Evolutionary conservation across 2,888 invertebrate species (phyloP).

Genomic region (Camponotus fellah): DNA sequence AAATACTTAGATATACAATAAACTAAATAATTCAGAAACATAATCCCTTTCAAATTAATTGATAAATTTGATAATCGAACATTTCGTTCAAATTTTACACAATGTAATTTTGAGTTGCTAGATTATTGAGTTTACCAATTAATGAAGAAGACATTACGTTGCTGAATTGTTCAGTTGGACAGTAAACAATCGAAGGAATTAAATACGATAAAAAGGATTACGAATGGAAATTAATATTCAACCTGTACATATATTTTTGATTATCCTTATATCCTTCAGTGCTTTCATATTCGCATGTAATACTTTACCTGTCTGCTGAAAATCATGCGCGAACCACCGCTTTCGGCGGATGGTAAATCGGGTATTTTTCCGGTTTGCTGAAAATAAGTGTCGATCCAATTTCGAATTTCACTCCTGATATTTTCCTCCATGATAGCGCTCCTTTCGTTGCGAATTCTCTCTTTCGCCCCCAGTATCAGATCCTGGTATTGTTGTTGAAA

Average conservation of each 20-base stretch:
- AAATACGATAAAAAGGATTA: no score
- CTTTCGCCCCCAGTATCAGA: constrained; percentile 88
- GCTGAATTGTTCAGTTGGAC: no score
- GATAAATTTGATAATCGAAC: not conserved
- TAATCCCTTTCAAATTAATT: not conserved
- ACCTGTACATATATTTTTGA: not conserved
- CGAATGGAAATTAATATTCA: constrained; percentile 2
- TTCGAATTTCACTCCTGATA: constrained; percentile 94
- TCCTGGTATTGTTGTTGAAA: constrained; percentile 91
- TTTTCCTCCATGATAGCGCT: constrained; percentile 94
- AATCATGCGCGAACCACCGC: constrained; percentile 95
- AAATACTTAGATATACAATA: not conserved
- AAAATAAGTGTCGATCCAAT: constrained; percentile 95
- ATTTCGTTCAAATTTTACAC: not conserved
- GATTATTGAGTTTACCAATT: no score
- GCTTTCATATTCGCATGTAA: not conserved
- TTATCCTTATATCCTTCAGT: not conserved
- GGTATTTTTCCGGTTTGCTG: constrained; percentile 95
- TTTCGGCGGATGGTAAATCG: constrained; percentile 96
- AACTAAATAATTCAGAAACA: not conserved
- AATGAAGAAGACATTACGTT: no score
- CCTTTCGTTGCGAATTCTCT: constrained; percentile 90
- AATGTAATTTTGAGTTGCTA: not conserved
- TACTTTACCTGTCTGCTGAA: constrained; percentile 90
- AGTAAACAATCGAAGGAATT: no score